Evolutionary conservation across 2,113 vertebrate genomes (phyloP), one percentile per base, ranked within the genome.

Genomic region (Varanus komodoensis): DNA sequence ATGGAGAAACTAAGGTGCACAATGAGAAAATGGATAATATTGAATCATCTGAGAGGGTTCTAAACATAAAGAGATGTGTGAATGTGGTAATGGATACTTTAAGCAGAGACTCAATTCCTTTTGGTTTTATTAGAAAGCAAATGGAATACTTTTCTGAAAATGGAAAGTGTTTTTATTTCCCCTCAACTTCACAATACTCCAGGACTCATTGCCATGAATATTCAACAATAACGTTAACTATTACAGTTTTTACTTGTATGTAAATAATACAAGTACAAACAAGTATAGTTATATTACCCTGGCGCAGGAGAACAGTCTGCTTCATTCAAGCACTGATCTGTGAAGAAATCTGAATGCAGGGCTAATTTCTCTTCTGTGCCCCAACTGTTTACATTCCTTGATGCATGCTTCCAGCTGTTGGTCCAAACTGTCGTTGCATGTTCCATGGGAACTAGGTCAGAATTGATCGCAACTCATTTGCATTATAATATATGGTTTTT

Each of bases 391-490:
- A 3, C 91, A 94, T 95, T 94, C 61, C 91, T 91, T 84, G 67
- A 84, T 0, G 0, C 84, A 7, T 74, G 88, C 87, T 92, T 93
- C 88, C 89, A 91, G 91, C 94, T 94, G 93, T 92, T 93, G 92
- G 75, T 95, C 92, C 86, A 86, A 80, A 92, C 92, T 87, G 93
- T 27, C 4, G 92, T 95, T 84, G 91, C 44, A 91, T 64, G 17
- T 64, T 64, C 95, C 96, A 96, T 96, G 95, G 95, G 94, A 96
- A 96, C 95, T 96, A 95, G 96, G 95, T 96, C 95, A 96, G 94
- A 95, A 94, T 95, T 94, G 93, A 92, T 91, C 93, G 27, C 27
- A 27, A 54, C 95, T 96, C 80, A 96, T 96, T 96, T 95, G 94
- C 95, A 96, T 96, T 84, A 96, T 92, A 96, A 96, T 93, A 61